Percentiles rank a stretch among this genome's conserved stretches.
Conservation (phyloP, 2,113 vertebrate species). For the Hirundichthys speculiger region DNA sequence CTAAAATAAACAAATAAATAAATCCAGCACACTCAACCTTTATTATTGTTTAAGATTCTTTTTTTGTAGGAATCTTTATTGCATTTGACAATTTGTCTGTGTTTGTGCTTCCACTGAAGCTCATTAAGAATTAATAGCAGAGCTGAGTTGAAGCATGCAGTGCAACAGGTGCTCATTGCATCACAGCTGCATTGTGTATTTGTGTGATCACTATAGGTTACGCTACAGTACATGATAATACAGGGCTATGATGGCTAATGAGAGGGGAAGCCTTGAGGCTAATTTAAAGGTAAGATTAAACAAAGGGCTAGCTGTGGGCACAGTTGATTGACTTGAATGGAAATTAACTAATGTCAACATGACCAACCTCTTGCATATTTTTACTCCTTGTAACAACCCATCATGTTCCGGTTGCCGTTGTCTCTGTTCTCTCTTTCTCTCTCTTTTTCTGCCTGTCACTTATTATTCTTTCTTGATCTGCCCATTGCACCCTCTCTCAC, state of each 20-base stretch:
- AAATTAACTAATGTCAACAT: conserved; percentile 23
- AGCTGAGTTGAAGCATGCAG: conserved; percentile 34
- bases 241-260: conserved; percentile 42
- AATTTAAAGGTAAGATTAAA: conserved; percentile 24
- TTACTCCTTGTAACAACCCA: conserved; percentile 7
- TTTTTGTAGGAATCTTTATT: too few species aligned
- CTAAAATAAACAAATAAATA: too few species aligned
- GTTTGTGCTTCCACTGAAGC: conserved; percentile 23
- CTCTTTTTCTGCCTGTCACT: conserved; percentile 60
- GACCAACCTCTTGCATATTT: conserved; percentile 1
- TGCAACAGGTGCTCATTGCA: conserved; percentile 65
- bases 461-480: conserved; percentile 51
- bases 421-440: conserved; percentile 27
- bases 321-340: conserved; percentile 7
- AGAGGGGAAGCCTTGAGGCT: conserved; percentile 29
- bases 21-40: too few species aligned
- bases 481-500: conserved; percentile 48
- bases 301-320: conserved; percentile 15
- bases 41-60: too few species aligned
- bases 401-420: conserved; percentile 23
- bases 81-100: background rate
- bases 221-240: conserved; percentile 48
- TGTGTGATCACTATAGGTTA: conserved; percentile 54
- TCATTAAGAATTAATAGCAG: conserved; percentile 59
- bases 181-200: conserved; percentile 56